These are phyloP conservation scores for Heliconius cydno DNA, from an alignment of 2,888 invertebrate species.

Conservation along the genomic window DNA sequence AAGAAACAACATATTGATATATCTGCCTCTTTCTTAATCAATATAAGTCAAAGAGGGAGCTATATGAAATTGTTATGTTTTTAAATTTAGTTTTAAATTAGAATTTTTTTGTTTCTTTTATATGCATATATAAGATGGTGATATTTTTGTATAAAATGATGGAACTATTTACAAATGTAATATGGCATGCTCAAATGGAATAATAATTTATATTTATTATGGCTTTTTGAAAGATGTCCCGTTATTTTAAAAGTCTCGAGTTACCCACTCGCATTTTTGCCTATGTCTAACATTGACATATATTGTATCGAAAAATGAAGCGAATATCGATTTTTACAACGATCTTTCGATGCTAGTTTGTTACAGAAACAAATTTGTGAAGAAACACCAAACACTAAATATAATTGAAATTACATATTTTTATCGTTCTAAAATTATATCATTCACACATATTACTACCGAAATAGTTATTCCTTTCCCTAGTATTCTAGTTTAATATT, in stretches of 20 bases:
- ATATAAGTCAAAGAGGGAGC: constrained; percentile 1
- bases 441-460: too few relatives aligned
- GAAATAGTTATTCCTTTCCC: too few relatives aligned
- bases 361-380: too few relatives aligned
- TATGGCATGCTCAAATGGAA: constrained; percentile 19
- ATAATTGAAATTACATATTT: too few relatives aligned
- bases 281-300: neutral
- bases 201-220: constrained; percentile 4
- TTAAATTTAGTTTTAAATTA: constrained; percentile 6
- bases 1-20: constrained; percentile 2
- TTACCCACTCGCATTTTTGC: neutral
- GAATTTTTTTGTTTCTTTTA: neutral
- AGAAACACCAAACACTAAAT: too few relatives aligned
- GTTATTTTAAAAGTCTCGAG: neutral
- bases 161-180: constrained; percentile 16
- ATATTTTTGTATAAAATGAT: constrained; percentile 17
- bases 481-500: too few relatives aligned
- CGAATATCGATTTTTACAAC: constrained; percentile 8
- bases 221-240: neutral
- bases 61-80: neutral
- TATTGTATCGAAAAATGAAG: neutral
- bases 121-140: neutral
- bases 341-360: neutral
- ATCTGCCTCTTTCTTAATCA: constrained; percentile 1
- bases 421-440: too few relatives aligned